Evolutionary conservation across 2,797 vertebrate species (phyloP), one percentile per base, ranked within the genome.

Genomic region (Lepidocolaptes lacrymiger): DNA sequence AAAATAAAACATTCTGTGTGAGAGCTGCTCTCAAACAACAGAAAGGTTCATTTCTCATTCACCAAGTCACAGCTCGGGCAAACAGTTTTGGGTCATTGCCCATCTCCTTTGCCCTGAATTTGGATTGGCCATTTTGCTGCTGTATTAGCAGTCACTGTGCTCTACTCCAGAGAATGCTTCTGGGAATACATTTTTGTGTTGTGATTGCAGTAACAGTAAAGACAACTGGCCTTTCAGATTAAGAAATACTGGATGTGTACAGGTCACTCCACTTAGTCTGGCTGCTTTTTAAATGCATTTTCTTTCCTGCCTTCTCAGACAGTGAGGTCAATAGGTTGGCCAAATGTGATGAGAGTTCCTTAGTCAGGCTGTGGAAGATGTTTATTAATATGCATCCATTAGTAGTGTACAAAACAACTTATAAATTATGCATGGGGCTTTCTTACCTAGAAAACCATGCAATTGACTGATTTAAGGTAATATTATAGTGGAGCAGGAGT

Each of bases 51-150:
- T 71, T 87, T 64, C 64, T 86, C n/a, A 44, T 68, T 88, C 83
- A 72, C 54, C 28, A 68, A 91, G 88, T 82, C 64, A 63, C n/a
- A 82, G 52, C 84, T 94, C 81, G 77, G 64, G 85, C 82, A 93
- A 88, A 93, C 54, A 71, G 36, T 82, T 71, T 87, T 96, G 91
- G 68, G 62, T 74, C 76, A 56, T 41, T 88, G 77, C 90, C 81
- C 48, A 88, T 52, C 61, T 90, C 56, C 46, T 74, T 68, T 67
- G 91, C 86, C 76, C 90, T 94, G 79, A 71, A 82, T 88, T 85
- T 73, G 80, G 83, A 86, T 71, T 75, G 59, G 92, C 80, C 89
- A 69, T 88, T 48, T 80, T 61, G 77, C 41, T 91, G 69, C 64
- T 91, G 7, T 84, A 62, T 92, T 92, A 88, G 71, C 89, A 85